Percentiles rank a stretch among this genome's conserved stretches.
Evolutionary conservation across 2,888 invertebrate genomes (phyloP).

Genomic region (Ceraclea dissimilis): DNA sequence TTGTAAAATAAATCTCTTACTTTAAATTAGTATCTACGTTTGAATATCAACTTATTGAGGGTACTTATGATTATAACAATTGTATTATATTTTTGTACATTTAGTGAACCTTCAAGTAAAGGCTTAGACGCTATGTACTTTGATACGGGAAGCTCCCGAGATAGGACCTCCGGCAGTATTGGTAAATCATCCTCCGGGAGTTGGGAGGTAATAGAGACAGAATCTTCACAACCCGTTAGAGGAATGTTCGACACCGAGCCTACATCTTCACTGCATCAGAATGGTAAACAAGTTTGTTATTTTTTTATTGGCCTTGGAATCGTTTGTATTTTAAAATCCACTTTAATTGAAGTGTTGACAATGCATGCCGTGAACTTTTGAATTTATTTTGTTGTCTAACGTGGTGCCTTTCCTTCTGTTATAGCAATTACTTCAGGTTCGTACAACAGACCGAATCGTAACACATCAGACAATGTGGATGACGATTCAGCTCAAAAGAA

Average conservation of each 20-base stretch:
- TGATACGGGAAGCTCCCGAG: conserved; percentile 19
- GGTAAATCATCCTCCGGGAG: conserved; percentile 21
- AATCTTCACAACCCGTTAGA: conserved; percentile 35
- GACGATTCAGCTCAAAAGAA: conserved; percentile 86
- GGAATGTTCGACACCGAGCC: conserved; percentile 34
- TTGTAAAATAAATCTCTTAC: too few species aligned
- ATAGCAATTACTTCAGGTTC: conserved; percentile 8
- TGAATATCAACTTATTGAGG: too few species aligned
- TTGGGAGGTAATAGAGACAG: conserved; percentile 39
- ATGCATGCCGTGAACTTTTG: too few species aligned
- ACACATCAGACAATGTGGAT: conserved; percentile 29
- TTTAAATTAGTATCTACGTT: too few species aligned
- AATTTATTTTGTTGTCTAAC: too few species aligned
- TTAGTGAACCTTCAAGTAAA: conserved; percentile 22
- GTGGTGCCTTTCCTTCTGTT: conserved; percentile 2
- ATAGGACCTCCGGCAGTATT: conserved; percentile 11
- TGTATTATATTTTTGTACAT: too few species aligned
- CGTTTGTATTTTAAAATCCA: too few species aligned
- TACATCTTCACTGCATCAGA: conserved; percentile 7
- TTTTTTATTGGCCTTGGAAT: too few species aligned
- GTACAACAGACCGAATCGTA: conserved; percentile 13
- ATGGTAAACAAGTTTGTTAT: not conserved
- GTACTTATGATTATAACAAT: too few species aligned
- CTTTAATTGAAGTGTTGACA: too few species aligned
- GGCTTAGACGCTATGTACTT: conserved; percentile 21